phyloP scores from a whole-genome alignment of 2,113 vertebrate species.

The Cnemophilus loriae region DNA sequence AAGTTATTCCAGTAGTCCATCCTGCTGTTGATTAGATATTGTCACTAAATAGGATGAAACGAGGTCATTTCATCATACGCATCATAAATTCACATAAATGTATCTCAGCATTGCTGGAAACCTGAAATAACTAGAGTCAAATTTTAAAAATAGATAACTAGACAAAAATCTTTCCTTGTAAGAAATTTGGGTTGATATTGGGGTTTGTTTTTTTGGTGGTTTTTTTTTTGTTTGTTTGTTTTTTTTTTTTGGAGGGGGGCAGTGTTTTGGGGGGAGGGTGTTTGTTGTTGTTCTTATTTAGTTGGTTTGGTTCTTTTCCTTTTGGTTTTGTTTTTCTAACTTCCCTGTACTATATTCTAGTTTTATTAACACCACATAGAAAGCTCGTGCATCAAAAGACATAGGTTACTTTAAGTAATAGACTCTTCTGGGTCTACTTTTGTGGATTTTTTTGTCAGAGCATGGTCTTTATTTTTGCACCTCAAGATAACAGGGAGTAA shows the following conservation, averaged over 20 bases:
- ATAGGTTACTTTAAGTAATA: not conserved
- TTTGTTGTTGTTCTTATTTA: not conserved
- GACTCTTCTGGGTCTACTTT: not conserved
- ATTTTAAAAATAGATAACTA: not conserved
- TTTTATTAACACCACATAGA: not conserved
- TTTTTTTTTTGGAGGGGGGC: too few species aligned
- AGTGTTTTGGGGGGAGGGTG: rapidly evolving
- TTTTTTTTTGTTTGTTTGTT: too few species aligned
- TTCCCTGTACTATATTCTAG: not conserved
- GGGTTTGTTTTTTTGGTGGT: too few species aligned
- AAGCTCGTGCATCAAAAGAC: not conserved
- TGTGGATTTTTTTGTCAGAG: not conserved
- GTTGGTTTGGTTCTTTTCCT: rapidly evolving
- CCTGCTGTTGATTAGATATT: not conserved
- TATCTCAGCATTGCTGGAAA: not conserved
- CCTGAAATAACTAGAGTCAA: not conserved
- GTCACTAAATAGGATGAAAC: not conserved
- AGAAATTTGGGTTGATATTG: not conserved
- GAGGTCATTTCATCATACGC: not conserved
- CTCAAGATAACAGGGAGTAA: not conserved
- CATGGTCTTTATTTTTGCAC: not conserved
- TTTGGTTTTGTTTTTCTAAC: not conserved
- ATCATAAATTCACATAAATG: not conserved
- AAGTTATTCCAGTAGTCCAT: not conserved
- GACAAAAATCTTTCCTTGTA: not conserved